Percentiles rank a stretch among this genome's conserved stretches.
These are phyloP conservation scores for Harmothoe impar DNA, from an alignment of 2,888 invertebrate genomes.

Conservation along the genomic window DNA sequence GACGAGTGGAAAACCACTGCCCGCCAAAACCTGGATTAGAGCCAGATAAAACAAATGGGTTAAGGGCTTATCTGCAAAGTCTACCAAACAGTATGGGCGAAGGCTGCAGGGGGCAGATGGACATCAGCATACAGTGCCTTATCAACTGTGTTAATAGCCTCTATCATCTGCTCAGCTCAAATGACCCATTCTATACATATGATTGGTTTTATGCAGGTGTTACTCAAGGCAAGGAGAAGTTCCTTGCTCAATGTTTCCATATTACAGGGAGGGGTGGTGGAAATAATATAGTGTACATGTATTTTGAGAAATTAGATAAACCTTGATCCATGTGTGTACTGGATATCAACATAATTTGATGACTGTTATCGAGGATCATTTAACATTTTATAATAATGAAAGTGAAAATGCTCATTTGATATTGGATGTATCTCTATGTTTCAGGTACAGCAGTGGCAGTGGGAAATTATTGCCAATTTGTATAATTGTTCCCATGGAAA, in stretches of 20 bases:
- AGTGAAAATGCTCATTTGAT: background rate
- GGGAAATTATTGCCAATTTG: too few species aligned
- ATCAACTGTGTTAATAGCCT: slow-evolving; percentile 50
- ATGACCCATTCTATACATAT: background rate
- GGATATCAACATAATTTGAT: too few species aligned
- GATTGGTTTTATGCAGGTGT: background rate
- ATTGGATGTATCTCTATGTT: background rate
- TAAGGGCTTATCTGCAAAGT: slow-evolving; percentile 26
- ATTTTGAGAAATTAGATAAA: too few species aligned
- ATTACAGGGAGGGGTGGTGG: too few species aligned
- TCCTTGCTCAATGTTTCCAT: too few species aligned
- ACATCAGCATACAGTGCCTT: background rate
- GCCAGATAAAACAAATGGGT: slow-evolving; percentile 38
- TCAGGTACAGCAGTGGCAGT: background rate
- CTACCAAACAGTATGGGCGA: background rate
- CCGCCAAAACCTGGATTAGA: slow-evolving; percentile 2
- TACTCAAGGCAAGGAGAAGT: background rate
- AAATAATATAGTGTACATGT: too few species aligned
- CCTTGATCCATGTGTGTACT: too few species aligned
- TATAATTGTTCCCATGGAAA: too few species aligned
- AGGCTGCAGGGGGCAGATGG: slow-evolving; percentile 18
- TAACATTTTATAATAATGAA: too few species aligned
- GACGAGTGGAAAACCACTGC: background rate
- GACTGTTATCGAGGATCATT: too few species aligned
- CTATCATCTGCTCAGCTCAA: background rate